Evolutionary conservation across 1,140 invertebrate species (phyloP), one percentile per base, ranked within the genome.

Genomic region (Ctenoplectra terminalis): DNA sequence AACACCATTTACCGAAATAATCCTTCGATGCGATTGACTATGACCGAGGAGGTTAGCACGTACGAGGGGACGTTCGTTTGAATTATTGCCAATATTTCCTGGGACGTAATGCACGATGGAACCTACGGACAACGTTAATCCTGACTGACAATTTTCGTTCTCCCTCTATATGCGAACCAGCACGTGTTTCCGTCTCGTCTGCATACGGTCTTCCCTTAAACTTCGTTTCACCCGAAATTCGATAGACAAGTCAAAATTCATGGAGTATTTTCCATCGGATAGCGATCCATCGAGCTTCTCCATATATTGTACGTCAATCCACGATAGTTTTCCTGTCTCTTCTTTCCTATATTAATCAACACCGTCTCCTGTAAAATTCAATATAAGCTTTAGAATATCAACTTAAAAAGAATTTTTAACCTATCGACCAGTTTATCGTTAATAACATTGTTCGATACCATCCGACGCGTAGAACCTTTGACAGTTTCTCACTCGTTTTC

Each of bases 41-140:
- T 63, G 77, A 80, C 58, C 70, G 69, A 80, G 70, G 46, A 73
- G 46, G 64, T 70, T 70, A 48, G 40, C 64, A 8, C 52, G 54
- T 34, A 43, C 58, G 43, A 54, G 64, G 77, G 70, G 58, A 80
- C 58, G 77, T 64, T 63, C 67, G 70, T 80, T 80, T 73, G 77
- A 80, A 80, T 80, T 80, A 80, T 80, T 80, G 77, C 70, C 77
- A 64, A 80, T 80, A 80, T 80, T 80, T 80, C 77, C 77, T 40
- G 77, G 37, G 70, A 80, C 70, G 77, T 80, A 80, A 73, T 72
- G 58, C 58, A 80, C 77, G 70, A 50, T 63, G 26, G 29, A 26
- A 58, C 58, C 77, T 80, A 73, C 58, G 58, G 70, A 63, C 70
- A 73, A 80, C 77, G 77, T 80, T 80, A 80, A 80, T 80, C 69